Percentiles rank a stretch among this genome's conserved stretches.
These are phyloP conservation scores for Symphodus melops DNA, from an alignment of 2,113 vertebrate genomes.

Conservation along the genomic window DNA sequence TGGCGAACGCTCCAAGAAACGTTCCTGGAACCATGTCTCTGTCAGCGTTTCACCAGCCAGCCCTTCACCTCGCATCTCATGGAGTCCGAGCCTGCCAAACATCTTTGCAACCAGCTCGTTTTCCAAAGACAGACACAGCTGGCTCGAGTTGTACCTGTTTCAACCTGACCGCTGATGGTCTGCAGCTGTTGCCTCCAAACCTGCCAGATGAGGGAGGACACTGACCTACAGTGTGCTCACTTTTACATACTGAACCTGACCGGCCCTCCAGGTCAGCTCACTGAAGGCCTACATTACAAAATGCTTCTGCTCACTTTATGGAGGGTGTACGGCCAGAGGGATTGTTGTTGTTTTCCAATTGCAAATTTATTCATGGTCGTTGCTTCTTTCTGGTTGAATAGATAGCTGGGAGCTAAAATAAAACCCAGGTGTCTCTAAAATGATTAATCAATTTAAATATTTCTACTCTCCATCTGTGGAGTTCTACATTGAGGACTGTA, in stretches of 20 bases:
- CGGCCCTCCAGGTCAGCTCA: neutral
- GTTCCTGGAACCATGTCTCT: conserved; percentile 23
- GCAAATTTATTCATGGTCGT: too few species aligned
- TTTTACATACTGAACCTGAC: neutral
- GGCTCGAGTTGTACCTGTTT: conserved; percentile 15
- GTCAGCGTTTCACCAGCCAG: conserved; percentile 38
- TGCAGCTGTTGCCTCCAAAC: conserved; percentile 23
- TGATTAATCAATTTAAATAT: too few species aligned
- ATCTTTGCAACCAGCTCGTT: conserved; percentile 34
- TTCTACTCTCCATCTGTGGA: too few species aligned
- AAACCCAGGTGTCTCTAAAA: too few species aligned
- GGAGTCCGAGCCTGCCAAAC: conserved; percentile 29
- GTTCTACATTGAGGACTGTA: too few species aligned
- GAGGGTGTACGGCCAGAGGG: neutral
- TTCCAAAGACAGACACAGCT: conserved; percentile 26
- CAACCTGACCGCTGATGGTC: conserved; percentile 21
- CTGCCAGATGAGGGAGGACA: conserved; percentile 6
- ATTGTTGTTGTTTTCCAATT: too few species aligned
- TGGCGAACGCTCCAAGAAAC: conserved; percentile 28
- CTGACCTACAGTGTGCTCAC: neutral
- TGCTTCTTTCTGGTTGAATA: too few species aligned
- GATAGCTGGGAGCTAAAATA: too few species aligned
- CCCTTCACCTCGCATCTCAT: conserved; percentile 18
- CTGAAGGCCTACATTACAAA: too few species aligned
- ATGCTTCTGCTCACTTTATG: too few species aligned